A percentile compares a stretch with the other conserved stretches of the same genome.
These are phyloP conservation scores for Chorisops tibialis DNA, from an alignment of 2,888 invertebrate genomes.

Conservation along the genomic window DNA sequence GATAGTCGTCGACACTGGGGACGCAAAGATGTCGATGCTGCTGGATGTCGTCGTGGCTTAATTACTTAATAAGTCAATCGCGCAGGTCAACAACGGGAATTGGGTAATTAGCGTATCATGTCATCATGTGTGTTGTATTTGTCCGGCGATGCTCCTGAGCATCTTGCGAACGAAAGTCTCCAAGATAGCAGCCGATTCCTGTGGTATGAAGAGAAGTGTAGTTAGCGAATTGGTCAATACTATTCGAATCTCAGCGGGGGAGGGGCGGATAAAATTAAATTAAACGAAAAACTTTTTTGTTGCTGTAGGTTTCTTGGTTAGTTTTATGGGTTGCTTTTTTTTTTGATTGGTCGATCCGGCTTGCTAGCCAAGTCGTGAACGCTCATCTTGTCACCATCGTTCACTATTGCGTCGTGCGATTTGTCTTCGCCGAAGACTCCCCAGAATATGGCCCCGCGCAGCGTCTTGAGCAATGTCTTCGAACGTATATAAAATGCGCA, in stretches of 20 bases:
- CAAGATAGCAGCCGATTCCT: not conserved
- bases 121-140: slow-evolving; percentile 8
- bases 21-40: slow-evolving; percentile 5
- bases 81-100: slow-evolving; percentile 35
- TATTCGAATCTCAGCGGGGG: not conserved
- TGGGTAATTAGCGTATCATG: slow-evolving; percentile 28
- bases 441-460: not conserved
- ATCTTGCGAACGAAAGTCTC: not conserved
- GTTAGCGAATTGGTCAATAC: not conserved
- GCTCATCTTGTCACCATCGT: not conserved
- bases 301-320: not conserved
- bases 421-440: not conserved
- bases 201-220: not conserved
- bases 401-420: not conserved
- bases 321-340: not conserved
- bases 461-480: not conserved
- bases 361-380: not conserved
- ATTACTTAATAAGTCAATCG: slow-evolving; percentile 36
- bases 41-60: slow-evolving; percentile 25
- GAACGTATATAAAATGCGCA: not conserved
- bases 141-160: not conserved
- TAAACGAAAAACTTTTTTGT: not conserved
- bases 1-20: not conserved
- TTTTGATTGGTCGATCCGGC: too few relatives aligned
- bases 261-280: too few relatives aligned